Evolutionary conservation across 2,888 invertebrate genomes (phyloP), one percentile per base, ranked within the genome.

Genomic region (Cenopis cana): DNA sequence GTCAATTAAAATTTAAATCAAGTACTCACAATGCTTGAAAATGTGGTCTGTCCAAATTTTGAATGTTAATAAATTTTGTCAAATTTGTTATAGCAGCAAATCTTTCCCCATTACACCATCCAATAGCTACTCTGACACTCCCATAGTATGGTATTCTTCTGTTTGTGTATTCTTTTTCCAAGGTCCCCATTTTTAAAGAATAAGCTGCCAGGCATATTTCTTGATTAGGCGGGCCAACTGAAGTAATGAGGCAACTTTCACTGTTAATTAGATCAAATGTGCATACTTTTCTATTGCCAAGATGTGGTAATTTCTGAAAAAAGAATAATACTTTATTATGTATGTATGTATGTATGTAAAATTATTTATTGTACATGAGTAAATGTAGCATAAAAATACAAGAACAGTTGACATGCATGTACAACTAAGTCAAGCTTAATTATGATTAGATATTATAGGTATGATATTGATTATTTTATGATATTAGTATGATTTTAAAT

Each of bases 41-140:
- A 78, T 89, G 85, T 49, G 89, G 88, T 68, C 88, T 81, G 12
- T 82, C 75, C 60, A 93, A 76, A 77, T 92, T 90, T 76, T 92
- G 93, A 50, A 93, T 82, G 65, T 79, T 87, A 24, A 94, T 76
- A 64, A 68, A 79, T 75, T 83, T 86, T 0, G 89, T 87, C 41
- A 91, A 93, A 81, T 93, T 92, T 24, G 82, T 80, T 20, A 93
- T 78, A 12, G 92, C 93, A 55, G 88, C 93, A 86, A 86, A 90
- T 77, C 82, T 83, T 18, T 90, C 87, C 29, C 87, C 86, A 61
- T 89, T 82, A 69, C 85, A 89, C 79, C 83, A 84, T 9, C 93
- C 93, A n/a, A 93, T 72, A 0, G 91, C 84, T 0, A 92, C 89
- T 66, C 82, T 79, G 11, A 91, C 75, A 75, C 91, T 78, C 5